Conservation (phyloP, 2,888 invertebrate genomes). For the Drosophila barbarae region DNA sequence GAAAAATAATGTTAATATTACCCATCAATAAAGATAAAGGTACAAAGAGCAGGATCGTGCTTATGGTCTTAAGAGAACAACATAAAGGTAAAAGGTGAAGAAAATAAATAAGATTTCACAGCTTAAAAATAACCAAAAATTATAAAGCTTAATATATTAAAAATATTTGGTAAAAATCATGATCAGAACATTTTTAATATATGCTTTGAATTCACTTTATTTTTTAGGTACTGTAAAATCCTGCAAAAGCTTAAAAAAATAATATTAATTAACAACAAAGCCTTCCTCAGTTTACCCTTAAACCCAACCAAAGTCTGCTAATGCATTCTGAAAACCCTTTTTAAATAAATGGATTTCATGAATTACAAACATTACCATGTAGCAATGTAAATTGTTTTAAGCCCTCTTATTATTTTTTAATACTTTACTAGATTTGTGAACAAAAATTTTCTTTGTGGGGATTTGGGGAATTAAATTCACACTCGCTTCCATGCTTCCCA, state of each 20-base stretch:
- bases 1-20: conserved; percentile 29
- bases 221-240: neutral
- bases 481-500: conserved; percentile 1
- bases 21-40: conserved; percentile 20
- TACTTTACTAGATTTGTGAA: conserved; percentile 1
- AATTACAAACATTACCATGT: conserved; percentile 11
- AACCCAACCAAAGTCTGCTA: neutral
- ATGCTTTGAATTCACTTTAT: too few species aligned
- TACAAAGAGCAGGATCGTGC: neutral
- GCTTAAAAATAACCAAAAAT: neutral
- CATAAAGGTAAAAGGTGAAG: neutral
- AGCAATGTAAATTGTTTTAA: conserved; percentile 17
- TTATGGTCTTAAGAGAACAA: neutral
- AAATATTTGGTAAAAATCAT: too few species aligned
- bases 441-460: conserved; percentile 12
- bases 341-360: conserved; percentile 3
- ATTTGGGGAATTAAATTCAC: conserved; percentile 25
- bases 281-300: neutral
- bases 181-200: too few species aligned
- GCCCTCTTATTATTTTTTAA: conserved; percentile 20
- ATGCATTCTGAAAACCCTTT: neutral
- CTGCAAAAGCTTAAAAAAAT: neutral
- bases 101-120: neutral
- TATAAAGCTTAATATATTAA: too few species aligned
- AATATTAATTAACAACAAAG: neutral